Conservation (phyloP, 2,888 invertebrate species). For the Eretmocerus hayati region DNA sequence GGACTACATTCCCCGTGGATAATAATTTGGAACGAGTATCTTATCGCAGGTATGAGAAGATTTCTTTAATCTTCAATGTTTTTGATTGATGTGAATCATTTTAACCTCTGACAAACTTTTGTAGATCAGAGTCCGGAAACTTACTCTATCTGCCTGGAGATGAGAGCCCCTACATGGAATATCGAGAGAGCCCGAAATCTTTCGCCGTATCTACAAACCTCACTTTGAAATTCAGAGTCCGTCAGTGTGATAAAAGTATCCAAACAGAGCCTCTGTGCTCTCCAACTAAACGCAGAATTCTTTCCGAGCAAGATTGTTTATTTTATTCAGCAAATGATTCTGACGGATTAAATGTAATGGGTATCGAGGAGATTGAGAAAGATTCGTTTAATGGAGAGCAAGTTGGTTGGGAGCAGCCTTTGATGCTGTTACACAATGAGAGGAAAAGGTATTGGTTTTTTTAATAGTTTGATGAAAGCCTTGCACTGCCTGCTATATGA, state of each 20-base stretch:
- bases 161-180: slow-evolving; percentile 48
- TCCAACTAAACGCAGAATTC: slow-evolving; percentile 41
- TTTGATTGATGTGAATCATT: too few species aligned
- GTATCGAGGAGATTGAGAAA: slow-evolving; percentile 29
- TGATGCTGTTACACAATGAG: slow-evolving; percentile 40
- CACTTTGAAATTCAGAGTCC: slow-evolving; percentile 62
- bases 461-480: background rate
- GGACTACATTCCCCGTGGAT: slow-evolving; percentile 64
- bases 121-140: slow-evolving; percentile 48
- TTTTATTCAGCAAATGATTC: slow-evolving; percentile 26
- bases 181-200: slow-evolving; percentile 47
- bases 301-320: slow-evolving; percentile 40
- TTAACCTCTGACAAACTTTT: background rate
- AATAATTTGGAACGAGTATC: slow-evolving; percentile 57
- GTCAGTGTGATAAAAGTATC: slow-evolving; percentile 49
- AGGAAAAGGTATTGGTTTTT: slow-evolving; percentile 36
- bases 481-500: background rate
- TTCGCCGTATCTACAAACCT: slow-evolving; percentile 52
- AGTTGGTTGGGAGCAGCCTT: slow-evolving; percentile 35
- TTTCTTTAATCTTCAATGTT: background rate
- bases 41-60: slow-evolving; percentile 45
- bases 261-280: slow-evolving; percentile 44
- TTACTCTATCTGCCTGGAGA: slow-evolving; percentile 42
- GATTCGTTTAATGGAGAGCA: slow-evolving; percentile 37
- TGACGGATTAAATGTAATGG: slow-evolving; percentile 15